These are phyloP conservation scores for Caenorhabditis sulstoni DNA, from an alignment of 2,888 invertebrate genomes.

Conservation along the genomic window DNA sequence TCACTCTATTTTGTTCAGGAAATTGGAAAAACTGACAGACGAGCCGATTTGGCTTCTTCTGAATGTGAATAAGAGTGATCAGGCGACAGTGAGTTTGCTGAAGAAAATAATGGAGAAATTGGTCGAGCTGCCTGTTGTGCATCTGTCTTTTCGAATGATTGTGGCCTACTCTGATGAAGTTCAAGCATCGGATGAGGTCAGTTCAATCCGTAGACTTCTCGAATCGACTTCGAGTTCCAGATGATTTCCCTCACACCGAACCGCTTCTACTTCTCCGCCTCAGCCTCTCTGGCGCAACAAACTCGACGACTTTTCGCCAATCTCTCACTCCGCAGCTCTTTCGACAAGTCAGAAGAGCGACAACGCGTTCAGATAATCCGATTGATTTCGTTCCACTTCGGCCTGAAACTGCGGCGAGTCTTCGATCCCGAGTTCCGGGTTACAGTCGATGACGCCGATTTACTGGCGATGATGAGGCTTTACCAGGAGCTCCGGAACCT, in stretches of 20 bases:
- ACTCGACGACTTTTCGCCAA: slow-evolving; percentile 32
- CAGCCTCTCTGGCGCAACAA: slow-evolving; percentile 29
- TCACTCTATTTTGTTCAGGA: slow-evolving; percentile 24
- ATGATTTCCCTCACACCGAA: slow-evolving; percentile 26
- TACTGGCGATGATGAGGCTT: slow-evolving; percentile 45
- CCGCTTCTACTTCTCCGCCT: slow-evolving; percentile 44
- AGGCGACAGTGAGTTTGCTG: slow-evolving; percentile 10
- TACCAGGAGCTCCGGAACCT: slow-evolving; percentile 47
- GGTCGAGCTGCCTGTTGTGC: slow-evolving; percentile 24
- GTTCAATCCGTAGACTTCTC: too few relatives aligned
- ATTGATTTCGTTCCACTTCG: slow-evolving; percentile 41
- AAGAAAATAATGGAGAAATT: slow-evolving; percentile 32
- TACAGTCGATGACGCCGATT: slow-evolving; percentile 46
- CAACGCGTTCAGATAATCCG: slow-evolving; percentile 47
- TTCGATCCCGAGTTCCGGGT: slow-evolving; percentile 36
- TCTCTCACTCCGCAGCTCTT: slow-evolving; percentile 12
- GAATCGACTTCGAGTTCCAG: slow-evolving; percentile 1
- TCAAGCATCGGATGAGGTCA: background rate
- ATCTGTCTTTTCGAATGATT: slow-evolving; percentile 48
- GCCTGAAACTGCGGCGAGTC: slow-evolving; percentile 21
- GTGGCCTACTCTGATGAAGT: slow-evolving; percentile 42
- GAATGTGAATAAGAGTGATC: slow-evolving; percentile 30
- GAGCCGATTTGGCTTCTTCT: slow-evolving; percentile 49
- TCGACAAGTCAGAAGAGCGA: slow-evolving; percentile 49
- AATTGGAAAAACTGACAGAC: slow-evolving; percentile 47